Evolutionary conservation across 1,140 invertebrate genomes (phyloP), one percentile per base, ranked within the genome.

Genomic region (Chrysomallon squamiferum): DNA sequence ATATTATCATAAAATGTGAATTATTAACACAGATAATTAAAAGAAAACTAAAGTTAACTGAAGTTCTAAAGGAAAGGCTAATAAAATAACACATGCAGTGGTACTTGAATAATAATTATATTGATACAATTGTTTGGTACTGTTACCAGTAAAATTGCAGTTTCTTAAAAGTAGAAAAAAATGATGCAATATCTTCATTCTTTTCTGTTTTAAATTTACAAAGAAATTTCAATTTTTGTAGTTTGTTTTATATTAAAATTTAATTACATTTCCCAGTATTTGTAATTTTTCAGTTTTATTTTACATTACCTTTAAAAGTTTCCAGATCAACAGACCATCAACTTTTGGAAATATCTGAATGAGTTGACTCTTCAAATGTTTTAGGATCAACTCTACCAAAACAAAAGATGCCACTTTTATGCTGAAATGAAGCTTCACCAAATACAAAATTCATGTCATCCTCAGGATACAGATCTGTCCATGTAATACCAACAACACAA

Each of bases 301-400:
- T n/a, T n/a, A n/a, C n/a, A n/a, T n/a, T 65, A 81, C 79, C 71
- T 76, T 78, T n/a, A 81, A 61, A 15, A 81, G 63, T 73, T 76
- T 75, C 77, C 77, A 81, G 1, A 81, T 11, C 27, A 80, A 13
- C 22, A 61, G 32, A 7, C 70, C 71, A 66, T 75, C 69, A 20
- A 81, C 65, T 52, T 69, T 50, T n/a, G 3, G 54, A 54, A 9
- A 78, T 68, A 58, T 77, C 72, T 57, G 56, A 41, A 6, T 67
- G 62, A 45, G 52, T 70, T 41, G 60, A 56, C n/a, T 50, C 27
- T 35, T 68, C 54, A 66, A 62, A 77, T 13, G 38, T 35, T 32
- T 65, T 73, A 2, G 76, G 70, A 49, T 77, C 72, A 75, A 72
- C 78, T 49, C 77, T 52, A 18, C 80, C 80, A 75, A 82, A 80